Base-by-base conservation (phyloP, 2,113 vertebrate genomes). In the Rhabdornis inornatus region DNA sequence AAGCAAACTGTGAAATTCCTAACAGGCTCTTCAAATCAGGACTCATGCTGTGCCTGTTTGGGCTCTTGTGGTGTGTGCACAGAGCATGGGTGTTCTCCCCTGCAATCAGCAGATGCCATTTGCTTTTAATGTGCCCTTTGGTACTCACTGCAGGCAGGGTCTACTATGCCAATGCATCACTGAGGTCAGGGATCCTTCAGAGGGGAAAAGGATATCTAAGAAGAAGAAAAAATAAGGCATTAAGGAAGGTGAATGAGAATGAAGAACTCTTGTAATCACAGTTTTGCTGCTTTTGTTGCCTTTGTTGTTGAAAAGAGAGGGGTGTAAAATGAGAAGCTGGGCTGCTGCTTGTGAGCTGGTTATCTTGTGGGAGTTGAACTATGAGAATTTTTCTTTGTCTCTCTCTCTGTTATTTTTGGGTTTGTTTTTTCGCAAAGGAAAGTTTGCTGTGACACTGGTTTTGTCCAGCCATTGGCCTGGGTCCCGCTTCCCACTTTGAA, bases 1-100 rank as follows among this genome's bases (percentile, higher is more conserved):
- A 68, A 88, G 68, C 85, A 96, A 94, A 89, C 86, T 86, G 85
- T 93, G 86, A 90, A 86, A 94, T 92, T 95, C 68, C 68, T 86
- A 70, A 37, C 64, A 90, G 71, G 44, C 83, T 92, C 64, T 92
- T 97, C 40, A 90, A 42, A 90, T 96, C 47, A 21, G 60, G 68
- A 63, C 16, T 69, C 93, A 30, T 13, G 52, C 91, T 77, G 84
- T 92, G 90, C 71, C 52, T 94, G 39, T 93, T 79, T 74, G 87
- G 72, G 79, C 63, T 77, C 42, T 59, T 66, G 47, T 3, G 1
- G 55, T 35, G 71, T 64, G 44, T 64, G 69, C 1, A 0, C 44
- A 75, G 90, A 89, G 79, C 88, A 83, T 45, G 90, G 68, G 50
- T 92, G 83, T 92, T 94, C 90, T 88, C 80, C 86, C 59, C 63